These are phyloP conservation scores for Ditylenchus weischeri DNA, from an alignment of 2,888 invertebrate species.

Conservation along the genomic window DNA sequence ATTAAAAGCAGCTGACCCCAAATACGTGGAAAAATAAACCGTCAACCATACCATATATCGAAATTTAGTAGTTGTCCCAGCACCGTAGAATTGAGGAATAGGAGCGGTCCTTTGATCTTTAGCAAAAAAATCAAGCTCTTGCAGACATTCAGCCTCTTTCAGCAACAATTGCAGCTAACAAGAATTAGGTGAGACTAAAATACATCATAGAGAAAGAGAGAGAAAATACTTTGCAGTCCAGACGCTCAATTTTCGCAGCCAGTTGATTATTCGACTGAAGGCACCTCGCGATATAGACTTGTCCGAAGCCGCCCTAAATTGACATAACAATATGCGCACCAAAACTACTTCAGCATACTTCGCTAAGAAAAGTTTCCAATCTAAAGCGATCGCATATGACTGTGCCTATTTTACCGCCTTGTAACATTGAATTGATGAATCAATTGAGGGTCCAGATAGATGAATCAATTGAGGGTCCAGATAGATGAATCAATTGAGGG, in stretches of 20 bases:
- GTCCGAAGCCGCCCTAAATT: no score
- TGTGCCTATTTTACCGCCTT: no score
- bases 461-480: no score
- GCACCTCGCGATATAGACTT: constrained; percentile 13
- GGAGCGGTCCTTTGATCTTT: not conserved
- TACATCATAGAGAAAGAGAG: not conserved
- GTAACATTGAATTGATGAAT: no score
- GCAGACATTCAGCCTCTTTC: constrained; percentile 13
- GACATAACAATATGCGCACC: no score
- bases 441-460: no score
- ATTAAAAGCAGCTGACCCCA: not conserved
- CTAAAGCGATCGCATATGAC: no score
- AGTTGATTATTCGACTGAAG: constrained; percentile 1
- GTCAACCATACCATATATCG: not conserved
- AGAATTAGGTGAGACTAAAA: not conserved
- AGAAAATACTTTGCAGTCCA: not conserved
- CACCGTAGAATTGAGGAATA: constrained; percentile 16
- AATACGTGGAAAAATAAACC: not conserved
- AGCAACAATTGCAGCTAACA: constrained; percentile 7
- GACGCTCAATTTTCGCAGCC: constrained; percentile 5
- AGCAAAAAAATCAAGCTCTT: constrained; percentile 7
- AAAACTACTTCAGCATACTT: no score
- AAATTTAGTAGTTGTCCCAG: constrained; percentile 8
- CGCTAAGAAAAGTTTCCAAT: no score
- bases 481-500: no score